Base-by-base conservation (phyloP, 2,113 vertebrate species). In the Siniperca knerii region DNA sequence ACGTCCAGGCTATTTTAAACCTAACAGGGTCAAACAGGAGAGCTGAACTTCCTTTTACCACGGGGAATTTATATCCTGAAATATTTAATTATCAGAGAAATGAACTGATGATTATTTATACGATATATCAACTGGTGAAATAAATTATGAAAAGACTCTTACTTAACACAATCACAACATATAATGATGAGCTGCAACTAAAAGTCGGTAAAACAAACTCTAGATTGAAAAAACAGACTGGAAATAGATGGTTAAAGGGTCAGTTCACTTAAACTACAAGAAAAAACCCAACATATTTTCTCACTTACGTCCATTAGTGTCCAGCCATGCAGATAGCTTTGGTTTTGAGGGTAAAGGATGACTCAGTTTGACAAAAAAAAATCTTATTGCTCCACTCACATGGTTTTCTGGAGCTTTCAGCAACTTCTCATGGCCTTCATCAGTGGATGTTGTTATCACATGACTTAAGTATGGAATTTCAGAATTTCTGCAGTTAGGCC, bases 1-100 rank as follows among this genome's bases (percentile, higher is more conserved):
- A 82, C 83, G 79, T 94, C 92, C 78, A 55, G 87, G 89, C 89
- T 95, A 95, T 94, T 95, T 94, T 75, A 89, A 90, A 90, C 80
- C 35, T 6, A 55, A 50, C 61, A 52, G 78, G 86, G 91, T 93
- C 81, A 85, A 87, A 92, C 85, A 20, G 84, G 58, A 89, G 86
- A 87, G 84, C 81, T 90, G 77, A 68, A 71, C 89, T 87, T 89
- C 87, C 85, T 91, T 86, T 89, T 67, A 85, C 79, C 69, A 16
- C 29, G 4, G 35, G 52, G 57, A 67, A 84, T 83, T 79, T 70
- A 79, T 12, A 23, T 82, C 42, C 54, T 77, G 23, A 75, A 52
- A 78, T 0, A n/a, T 77, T 71, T 48, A 6, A 81, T 72, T 74
- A 48, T 35, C 10, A 12, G 29, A 44, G 33, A 57, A 44, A 29